Base-by-base conservation (phyloP, 2,113 vertebrate species). In the Picathartes gymnocephalus region DNA sequence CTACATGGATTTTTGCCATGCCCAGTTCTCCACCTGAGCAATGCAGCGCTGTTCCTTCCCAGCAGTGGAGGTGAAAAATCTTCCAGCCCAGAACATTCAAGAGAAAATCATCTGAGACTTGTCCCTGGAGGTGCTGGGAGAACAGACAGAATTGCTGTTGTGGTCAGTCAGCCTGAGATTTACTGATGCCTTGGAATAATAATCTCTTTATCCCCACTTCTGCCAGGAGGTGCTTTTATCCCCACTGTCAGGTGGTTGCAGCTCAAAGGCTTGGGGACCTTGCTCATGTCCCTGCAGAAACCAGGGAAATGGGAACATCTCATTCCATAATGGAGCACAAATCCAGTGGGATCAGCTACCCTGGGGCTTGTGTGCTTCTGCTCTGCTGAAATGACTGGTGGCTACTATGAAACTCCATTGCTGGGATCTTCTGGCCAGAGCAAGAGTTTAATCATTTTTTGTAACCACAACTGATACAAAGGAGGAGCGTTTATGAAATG, bases 1-100 rank as follows among this genome's bases (percentile, higher is more conserved):
- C 9, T 60, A 31, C 4, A 0, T 1, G 5, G n/a, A 11, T 86
- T 30, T 30, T 44, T 37, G 33, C 39, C 3, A 0, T 30, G 24
- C 18, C 54, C 8, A 7, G 11, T 33, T 71, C 35, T 62, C 3
- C 40, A 5, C 50, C 15, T 82, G 4, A 53, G 68, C 54, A 42
- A 2, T 68, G 48, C 24, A 61, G 57, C 30, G 35, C 48, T 77
- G 53, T 24, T 88, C 35, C 21, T 40, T 72, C 31, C 66, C 30
- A 33, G 60, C 45, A 57, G 14, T 24, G 22, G 45, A 50, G n/a
- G 15, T 53, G 24, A 42, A 71, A 24, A 37, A 5, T 42, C 58
- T 64, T 48, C 50, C 60, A 79, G 77, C 9, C 39, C 39, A 50
- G 30, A 45, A 35, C 6, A 3, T 3, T 10, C 4, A 28, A n/a